Base-by-base conservation (phyloP, 2,888 invertebrate species). In the Caradrina clavipalpis region DNA sequence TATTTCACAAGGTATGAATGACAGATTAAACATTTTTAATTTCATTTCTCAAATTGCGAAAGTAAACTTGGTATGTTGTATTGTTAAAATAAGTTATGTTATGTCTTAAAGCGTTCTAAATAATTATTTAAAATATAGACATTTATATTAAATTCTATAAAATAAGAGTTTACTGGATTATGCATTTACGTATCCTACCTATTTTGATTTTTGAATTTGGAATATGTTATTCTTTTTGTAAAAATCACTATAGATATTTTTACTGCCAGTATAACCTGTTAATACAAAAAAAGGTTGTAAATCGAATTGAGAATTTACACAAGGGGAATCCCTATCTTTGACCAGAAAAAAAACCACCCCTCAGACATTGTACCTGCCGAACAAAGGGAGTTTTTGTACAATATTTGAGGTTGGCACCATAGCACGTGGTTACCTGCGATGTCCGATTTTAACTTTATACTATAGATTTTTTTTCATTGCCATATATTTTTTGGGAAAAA, bases 281-380 rank as follows among this genome's bases (percentile, higher is more conserved):
- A 15, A 17, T 17, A 45, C 45, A 17, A 19, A 72, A 22, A 67
- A 56, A 62, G 39, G 15, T 26, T 68, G 31, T 78, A 73, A 71
- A 76, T 76, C 53, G 59, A 59, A 58, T 55, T 13, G 7, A 58
- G 26, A 75, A 75, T 66, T 68, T 63, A 72, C 56, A 35, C 56
- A 42, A 13, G 55, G 74, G 70, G 62, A 72, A 67, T 62, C 80
- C 69, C 66, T 64, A 54, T 59, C 26, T 22, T 26, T 26, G 13
- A 47, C 10, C 15, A 57, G 13, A 80, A 60, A 66, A 59, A 50
- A 59, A 50, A 53, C 0, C 42, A 45, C 45, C 59, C 42, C 68
- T 51, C 5, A 13, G 17, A 73, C 47, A 19, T 63, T 26, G 53
- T 80, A 82, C 81, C 85, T 84, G 85, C 51, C 21, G 60, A 74